A percentile compares a stretch with the other conserved stretches of the same genome.
Evolutionary conservation across 2,113 vertebrate genomes (phyloP).

Genomic region (Panthera tigris): DNA sequence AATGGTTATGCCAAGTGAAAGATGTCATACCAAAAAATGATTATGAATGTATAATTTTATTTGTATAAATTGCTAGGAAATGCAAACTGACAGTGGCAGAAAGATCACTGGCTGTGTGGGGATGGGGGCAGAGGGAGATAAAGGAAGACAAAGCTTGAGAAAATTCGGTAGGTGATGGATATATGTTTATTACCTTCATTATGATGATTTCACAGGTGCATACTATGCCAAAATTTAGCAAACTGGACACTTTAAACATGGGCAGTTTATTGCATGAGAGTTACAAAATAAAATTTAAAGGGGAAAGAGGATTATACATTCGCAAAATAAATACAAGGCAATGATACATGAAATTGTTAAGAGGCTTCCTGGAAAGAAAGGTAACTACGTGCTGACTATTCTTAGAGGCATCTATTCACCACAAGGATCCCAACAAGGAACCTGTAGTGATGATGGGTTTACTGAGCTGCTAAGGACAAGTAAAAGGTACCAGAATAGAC

Average conservation of each 20-base stretch:
- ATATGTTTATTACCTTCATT: background rate
- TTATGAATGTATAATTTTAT: background rate
- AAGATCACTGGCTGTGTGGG: background rate
- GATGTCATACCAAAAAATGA: background rate
- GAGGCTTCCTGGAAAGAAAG: background rate
- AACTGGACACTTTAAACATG: background rate
- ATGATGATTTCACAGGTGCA: background rate
- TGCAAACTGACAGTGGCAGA: background rate
- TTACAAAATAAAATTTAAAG: background rate
- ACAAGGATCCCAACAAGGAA: background rate
- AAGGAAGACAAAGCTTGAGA: background rate
- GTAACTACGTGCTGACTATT: background rate
- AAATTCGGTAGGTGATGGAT: background rate
- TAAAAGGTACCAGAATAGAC: background rate
- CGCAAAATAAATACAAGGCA: background rate
- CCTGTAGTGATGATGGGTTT: background rate
- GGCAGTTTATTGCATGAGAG: background rate
- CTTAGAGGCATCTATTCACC: background rate
- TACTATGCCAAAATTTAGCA: background rate
- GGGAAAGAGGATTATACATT: background rate
- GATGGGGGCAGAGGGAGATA: background rate
- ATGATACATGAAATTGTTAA: background rate
- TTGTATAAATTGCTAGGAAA: background rate
- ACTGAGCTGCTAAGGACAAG: background rate
- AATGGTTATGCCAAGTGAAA: background rate